A percentile compares a stretch with the other conserved stretches of the same genome.
Conservation (phyloP, 2,797 vertebrate species). For the Xenops minutus region DNA sequence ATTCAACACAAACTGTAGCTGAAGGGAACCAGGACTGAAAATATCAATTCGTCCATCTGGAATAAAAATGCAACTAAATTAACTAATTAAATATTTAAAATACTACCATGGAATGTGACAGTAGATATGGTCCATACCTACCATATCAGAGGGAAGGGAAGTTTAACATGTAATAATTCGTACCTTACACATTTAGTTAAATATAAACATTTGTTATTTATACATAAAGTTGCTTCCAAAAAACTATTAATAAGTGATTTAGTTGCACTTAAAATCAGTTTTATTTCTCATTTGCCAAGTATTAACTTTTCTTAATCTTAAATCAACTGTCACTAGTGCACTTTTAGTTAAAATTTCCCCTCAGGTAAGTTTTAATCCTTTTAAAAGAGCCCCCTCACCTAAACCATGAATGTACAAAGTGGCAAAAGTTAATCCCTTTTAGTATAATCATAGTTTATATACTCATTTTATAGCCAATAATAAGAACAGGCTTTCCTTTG, state of each 20-base stretch:
- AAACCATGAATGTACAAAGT: constrained; percentile 86
- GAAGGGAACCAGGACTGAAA: constrained; percentile 74
- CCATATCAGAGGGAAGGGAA: constrained; percentile 69
- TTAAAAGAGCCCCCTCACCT: constrained; percentile 87
- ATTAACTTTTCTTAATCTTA: constrained; percentile 79
- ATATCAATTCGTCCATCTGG: constrained; percentile 73
- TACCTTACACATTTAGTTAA: constrained; percentile 85
- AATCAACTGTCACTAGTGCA: constrained; percentile 76
- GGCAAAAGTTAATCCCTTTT: constrained; percentile 89
- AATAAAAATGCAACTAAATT: constrained; percentile 75
- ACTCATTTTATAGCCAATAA: constrained; percentile 76
- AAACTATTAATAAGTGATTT: constrained; percentile 84
- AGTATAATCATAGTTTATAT: constrained; percentile 86
- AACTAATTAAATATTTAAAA: constrained; percentile 79
- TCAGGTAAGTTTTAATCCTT: constrained; percentile 82
- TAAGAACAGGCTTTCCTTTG: constrained; percentile 83
- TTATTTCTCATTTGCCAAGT: constrained; percentile 71
- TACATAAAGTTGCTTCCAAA: constrained; percentile 84
- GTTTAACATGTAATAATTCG: constrained; percentile 79
- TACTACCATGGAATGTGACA: constrained; percentile 79
- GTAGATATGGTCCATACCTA: constrained; percentile 74
- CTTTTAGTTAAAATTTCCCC: constrained; percentile 82
- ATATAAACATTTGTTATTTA: constrained; percentile 88
- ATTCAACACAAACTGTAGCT: constrained; percentile 77
- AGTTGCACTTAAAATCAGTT: constrained; percentile 80